Evolutionary conservation across 2,888 invertebrate species (phyloP).

Genomic region (Coleophora deauratella): DNA sequence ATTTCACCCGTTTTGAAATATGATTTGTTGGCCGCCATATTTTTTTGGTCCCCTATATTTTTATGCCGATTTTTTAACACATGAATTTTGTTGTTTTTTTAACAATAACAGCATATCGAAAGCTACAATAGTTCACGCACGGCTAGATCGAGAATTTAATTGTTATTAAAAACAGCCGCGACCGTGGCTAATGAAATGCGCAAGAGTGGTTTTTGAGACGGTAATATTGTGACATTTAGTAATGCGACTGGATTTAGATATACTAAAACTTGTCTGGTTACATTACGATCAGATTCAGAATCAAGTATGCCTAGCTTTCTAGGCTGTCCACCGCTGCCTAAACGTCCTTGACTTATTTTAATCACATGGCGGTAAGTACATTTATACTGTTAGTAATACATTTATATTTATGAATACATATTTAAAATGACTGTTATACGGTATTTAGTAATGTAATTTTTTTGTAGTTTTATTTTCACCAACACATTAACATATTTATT

Average conservation of each 20-base stretch:
- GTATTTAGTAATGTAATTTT: no score
- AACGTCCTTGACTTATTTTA: no score
- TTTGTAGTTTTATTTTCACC: no score
- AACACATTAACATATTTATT: no score
- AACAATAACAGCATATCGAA: slow-evolving; percentile 47
- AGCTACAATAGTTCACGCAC: slow-evolving; percentile 9
- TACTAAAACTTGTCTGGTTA: no score
- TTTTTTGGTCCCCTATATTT: slow-evolving; percentile 37
- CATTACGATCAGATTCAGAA: no score
- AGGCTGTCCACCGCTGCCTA: no score
- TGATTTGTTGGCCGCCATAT: slow-evolving; percentile 70
- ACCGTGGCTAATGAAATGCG: slow-evolving; percentile 35
- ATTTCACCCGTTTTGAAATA: slow-evolving; percentile 71
- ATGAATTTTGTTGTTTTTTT: slow-evolving; percentile 20
- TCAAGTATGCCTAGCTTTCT: no score
- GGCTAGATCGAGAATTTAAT: slow-evolving; percentile 2
- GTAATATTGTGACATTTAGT: slow-evolving; percentile 46
- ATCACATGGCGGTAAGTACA: no score
- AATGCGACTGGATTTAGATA: slow-evolving; percentile 32
- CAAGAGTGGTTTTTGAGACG: slow-evolving; percentile 19
- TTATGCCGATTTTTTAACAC: slow-evolving; percentile 28
- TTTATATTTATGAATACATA: no score
- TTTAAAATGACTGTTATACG: no score
- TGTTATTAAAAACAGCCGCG: slow-evolving; percentile 5
- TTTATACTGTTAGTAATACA: no score